phyloP scores from a whole-genome alignment of 2,888 invertebrate genomes.

The Erebia aethiops region DNA sequence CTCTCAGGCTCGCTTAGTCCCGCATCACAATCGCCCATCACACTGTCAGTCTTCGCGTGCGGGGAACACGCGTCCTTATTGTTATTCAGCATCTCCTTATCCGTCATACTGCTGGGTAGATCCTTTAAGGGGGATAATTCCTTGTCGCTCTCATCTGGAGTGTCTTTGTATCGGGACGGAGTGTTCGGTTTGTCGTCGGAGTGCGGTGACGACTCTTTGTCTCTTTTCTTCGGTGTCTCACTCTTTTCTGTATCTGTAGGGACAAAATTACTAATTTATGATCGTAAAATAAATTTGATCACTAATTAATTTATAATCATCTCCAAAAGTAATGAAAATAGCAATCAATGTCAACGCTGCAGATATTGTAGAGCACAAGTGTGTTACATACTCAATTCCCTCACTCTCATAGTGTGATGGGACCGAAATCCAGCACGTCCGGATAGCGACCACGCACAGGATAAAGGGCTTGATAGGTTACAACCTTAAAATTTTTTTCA shows the following conservation, averaged over 20 bases:
- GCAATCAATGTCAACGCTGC: too few species aligned
- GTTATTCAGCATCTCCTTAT: conserved; percentile 68
- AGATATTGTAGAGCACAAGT: too few species aligned
- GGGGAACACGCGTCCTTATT: conserved; percentile 77
- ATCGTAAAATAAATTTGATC: background rate
- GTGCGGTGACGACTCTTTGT: conserved; percentile 53
- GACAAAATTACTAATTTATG: background rate
- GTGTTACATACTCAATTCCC: too few species aligned
- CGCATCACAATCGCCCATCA: conserved; percentile 85
- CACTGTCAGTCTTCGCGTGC: conserved; percentile 83
- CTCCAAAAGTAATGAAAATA: too few species aligned
- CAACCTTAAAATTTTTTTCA: too few species aligned
- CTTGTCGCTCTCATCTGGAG: conserved; percentile 58
- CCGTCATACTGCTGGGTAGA: conserved; percentile 59
- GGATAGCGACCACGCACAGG: too few species aligned
- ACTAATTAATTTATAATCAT: too few species aligned
- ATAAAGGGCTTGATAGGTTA: too few species aligned
- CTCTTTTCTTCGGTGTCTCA: conserved; percentile 63
- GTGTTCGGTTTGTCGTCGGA: conserved; percentile 51
- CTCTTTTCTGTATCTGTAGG: conserved; percentile 55
- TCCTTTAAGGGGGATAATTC: conserved; percentile 68
- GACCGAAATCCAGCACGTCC: too few species aligned
- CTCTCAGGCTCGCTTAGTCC: conserved; percentile 92
- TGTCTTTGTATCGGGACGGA: conserved; percentile 59
- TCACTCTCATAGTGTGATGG: too few species aligned